Evolutionary conservation across 2,113 vertebrate species (phyloP), one percentile per base, ranked within the genome.

Genomic region (Chionodraco myersi): DNA sequence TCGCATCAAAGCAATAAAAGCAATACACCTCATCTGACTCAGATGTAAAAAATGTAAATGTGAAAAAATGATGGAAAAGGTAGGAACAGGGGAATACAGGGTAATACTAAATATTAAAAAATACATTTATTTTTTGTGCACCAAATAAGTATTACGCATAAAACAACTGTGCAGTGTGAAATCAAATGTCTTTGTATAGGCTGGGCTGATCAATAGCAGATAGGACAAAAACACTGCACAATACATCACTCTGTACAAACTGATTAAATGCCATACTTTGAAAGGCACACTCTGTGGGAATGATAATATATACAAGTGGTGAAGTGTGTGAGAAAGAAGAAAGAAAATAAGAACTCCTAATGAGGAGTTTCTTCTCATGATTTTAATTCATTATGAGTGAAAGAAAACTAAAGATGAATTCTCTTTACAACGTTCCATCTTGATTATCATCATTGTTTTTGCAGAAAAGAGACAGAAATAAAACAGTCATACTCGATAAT

Each of bases 1-100:
- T 81, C 10, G 36, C 64, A 75, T 87, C 77, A 76, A 80, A 80
- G 67, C 58, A 88, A 80, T 69, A 84, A 77, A 77, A 75, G 63
- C 63, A 34, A 49, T 64, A 75, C 82, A 79, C 52, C 67, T 71
- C 47, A 58, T 60, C 61, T 77, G 82, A 75, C 36, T 83, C 23
- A 44, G 41, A 68, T 72, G 21, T 61, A 66, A 87, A 75, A 68
- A 54, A 5, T 5, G 4, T 9, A 63, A 74, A 83, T 67, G 23
- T 51, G 53, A 61, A 9, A 21, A 54, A 62, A 41, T 41, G 62
- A 67, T 16, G 13, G 65, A 68, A 65, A 30, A 26, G 21, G 26
- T 13, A 18, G 57, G 10, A 69, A 64, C 1, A 1, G 15, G 11
- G 34, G 45, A 62, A 52, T 65, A 70, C 8, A 45, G 3, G 5